Conservation (phyloP, 2,888 invertebrate genomes). For the Eilema caniola region DNA sequence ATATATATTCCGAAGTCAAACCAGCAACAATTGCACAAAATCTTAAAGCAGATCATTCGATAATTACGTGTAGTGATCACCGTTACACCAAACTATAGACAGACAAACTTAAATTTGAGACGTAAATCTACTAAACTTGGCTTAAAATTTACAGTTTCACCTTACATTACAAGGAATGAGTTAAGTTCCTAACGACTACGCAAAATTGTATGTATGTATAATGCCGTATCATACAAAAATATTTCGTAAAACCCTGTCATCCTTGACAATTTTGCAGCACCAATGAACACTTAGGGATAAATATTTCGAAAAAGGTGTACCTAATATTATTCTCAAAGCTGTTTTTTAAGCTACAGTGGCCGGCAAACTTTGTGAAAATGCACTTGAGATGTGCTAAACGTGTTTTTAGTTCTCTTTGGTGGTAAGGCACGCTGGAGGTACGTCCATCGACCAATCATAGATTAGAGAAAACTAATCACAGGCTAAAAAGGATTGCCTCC, state of each 20-base stretch:
- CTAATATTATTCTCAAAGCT: slow-evolving; percentile 25
- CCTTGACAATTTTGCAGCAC: slow-evolving; percentile 76
- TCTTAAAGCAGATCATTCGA: not conserved
- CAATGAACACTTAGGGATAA: slow-evolving; percentile 74
- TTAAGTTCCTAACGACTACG: slow-evolving; percentile 63
- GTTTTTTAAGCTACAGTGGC: slow-evolving; percentile 16
- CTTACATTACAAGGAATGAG: slow-evolving; percentile 76
- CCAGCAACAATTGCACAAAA: not conserved
- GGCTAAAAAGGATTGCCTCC: too few relatives aligned
- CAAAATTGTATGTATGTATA: slow-evolving; percentile 57
- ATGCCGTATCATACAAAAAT: slow-evolving; percentile 68
- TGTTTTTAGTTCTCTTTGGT: too few relatives aligned
- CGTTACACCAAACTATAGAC: slow-evolving; percentile 42
- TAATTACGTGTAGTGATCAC: slow-evolving; percentile 26
- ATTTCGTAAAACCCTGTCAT: slow-evolving; percentile 73
- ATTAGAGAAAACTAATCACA: too few relatives aligned
- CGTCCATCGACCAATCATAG: too few relatives aligned
- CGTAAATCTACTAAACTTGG: slow-evolving; percentile 64
- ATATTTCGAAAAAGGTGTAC: slow-evolving; percentile 55
- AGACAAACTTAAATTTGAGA: slow-evolving; percentile 64
- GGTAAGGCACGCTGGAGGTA: too few relatives aligned
- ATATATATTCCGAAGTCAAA: not conserved
- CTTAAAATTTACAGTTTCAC: slow-evolving; percentile 73
- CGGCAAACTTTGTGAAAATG: too few relatives aligned
- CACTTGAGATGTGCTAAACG: too few relatives aligned